Evolutionary conservation across 2,113 vertebrate species (phyloP).

Genomic region (Protobothrops flavoviridis): DNA sequence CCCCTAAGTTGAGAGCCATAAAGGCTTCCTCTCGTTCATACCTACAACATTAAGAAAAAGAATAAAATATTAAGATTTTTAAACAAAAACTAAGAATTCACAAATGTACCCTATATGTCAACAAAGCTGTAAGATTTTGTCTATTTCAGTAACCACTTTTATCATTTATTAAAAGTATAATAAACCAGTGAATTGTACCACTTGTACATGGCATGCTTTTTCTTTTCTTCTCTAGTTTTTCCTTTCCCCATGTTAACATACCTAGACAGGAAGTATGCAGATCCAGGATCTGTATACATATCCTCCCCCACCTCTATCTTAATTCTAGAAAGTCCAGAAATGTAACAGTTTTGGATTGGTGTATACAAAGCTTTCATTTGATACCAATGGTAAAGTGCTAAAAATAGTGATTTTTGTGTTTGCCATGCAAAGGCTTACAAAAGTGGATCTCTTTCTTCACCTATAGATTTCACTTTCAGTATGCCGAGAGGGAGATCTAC

Average conservation of each 20-base stretch:
- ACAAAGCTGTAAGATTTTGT: neutral
- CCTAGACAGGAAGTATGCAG: neutral
- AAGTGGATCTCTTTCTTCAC: neutral
- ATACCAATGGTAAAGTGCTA: neutral
- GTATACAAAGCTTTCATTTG: neutral
- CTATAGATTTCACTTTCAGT: too few species aligned
- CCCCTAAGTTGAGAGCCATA: slow-evolving; percentile 96
- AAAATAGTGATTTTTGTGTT: neutral
- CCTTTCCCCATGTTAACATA: neutral
- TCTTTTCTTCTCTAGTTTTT: neutral
- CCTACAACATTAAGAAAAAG: slow-evolving; percentile 62
- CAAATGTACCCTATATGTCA: neutral
- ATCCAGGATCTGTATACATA: neutral
- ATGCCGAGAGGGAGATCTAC: neutral
- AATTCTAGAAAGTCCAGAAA: neutral
- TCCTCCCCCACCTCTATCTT: neutral
- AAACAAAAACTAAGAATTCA: neutral
- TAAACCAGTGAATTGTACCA: neutral
- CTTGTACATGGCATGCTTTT: neutral
- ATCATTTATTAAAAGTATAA: neutral
- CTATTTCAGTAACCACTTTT: neutral
- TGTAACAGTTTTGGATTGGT: neutral
- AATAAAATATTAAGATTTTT: neutral
- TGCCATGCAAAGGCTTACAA: neutral
- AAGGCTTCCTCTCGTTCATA: slow-evolving; percentile 98